Percentiles rank a stretch among this genome's conserved stretches.
Evolutionary conservation across 2,113 vertebrate genomes (phyloP).

Genomic region (Canis aureus): DNA sequence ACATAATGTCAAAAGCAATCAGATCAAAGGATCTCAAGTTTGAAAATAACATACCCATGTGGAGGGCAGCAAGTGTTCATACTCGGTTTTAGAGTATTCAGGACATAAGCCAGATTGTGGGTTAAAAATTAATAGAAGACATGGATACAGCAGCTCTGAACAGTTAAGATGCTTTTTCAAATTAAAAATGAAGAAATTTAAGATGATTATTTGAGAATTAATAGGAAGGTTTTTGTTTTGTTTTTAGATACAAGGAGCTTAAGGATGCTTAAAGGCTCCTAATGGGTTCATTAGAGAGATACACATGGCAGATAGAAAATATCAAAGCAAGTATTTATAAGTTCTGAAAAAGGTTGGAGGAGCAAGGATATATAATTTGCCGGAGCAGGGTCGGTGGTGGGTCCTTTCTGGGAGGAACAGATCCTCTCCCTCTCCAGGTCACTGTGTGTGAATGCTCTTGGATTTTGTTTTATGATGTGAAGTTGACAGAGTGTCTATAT

Average conservation of each 20-base stretch:
- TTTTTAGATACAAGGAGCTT: background rate
- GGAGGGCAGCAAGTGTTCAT: background rate
- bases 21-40: background rate
- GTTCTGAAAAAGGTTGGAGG: background rate
- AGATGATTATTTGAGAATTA: background rate
- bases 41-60: background rate
- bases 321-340: background rate
- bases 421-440: background rate
- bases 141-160: background rate
- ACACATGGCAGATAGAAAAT: background rate
- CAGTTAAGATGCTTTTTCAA: background rate
- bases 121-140: background rate
- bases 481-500: background rate
- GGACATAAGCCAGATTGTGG: background rate
- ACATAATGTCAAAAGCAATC: background rate
- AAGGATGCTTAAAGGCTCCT: background rate
- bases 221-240: background rate
- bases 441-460: background rate
- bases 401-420: background rate
- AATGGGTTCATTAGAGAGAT: background rate
- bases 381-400: no score
- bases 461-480: background rate
- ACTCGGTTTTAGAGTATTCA: background rate
- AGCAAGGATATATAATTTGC: background rate
- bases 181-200: background rate